These are phyloP conservation scores for Gopherus flavomarginatus DNA, from an alignment of 2,113 vertebrate species.

Conservation along the genomic window DNA sequence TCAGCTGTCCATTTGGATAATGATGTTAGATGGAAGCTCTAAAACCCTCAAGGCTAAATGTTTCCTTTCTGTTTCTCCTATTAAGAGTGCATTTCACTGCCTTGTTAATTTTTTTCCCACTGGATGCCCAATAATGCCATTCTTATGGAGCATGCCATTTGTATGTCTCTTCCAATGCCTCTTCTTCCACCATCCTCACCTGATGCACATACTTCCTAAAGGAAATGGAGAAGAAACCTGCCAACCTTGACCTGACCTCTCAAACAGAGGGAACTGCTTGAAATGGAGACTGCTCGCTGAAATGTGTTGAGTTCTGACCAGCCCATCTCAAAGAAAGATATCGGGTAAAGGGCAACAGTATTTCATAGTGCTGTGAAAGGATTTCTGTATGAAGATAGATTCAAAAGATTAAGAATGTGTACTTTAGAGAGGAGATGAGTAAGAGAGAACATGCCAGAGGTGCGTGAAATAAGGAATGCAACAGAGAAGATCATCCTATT, in stretches of 20 bases:
- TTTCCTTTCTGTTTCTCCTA: background rate
- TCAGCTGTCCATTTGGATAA: background rate
- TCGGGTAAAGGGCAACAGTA: background rate
- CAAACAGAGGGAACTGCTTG: background rate
- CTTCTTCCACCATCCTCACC: background rate
- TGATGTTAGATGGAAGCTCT: background rate
- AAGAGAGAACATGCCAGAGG: background rate
- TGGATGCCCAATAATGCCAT: background rate
- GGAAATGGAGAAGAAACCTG: conserved; percentile 10
- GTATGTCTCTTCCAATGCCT: rapidly evolving
- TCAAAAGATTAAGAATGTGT: background rate
- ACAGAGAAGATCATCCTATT: background rate
- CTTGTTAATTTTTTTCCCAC: background rate
- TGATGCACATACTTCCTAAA: background rate
- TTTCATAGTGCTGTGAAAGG: background rate
- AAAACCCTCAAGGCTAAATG: background rate
- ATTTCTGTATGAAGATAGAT: background rate
- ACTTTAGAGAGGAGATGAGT: background rate
- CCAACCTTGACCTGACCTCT: background rate
- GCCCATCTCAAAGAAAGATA: background rate
- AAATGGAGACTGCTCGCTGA: background rate
- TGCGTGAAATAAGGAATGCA: background rate
- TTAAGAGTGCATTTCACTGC: background rate
- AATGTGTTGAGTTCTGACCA: background rate
- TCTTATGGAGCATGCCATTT: background rate